Conservation (phyloP, 2,113 vertebrate genomes). For the Xiphias gladius region DNA sequence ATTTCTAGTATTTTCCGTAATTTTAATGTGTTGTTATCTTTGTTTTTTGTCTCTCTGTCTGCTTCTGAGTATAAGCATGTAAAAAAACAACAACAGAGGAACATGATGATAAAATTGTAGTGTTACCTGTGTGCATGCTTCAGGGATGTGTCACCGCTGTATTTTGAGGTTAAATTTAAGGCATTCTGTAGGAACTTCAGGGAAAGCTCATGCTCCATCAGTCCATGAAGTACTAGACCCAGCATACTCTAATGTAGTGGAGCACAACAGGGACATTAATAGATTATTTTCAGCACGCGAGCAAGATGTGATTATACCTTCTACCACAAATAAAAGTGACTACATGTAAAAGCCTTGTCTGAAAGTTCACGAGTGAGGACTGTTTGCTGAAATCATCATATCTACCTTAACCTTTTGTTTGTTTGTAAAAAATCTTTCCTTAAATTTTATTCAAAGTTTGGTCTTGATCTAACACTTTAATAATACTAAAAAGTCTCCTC, state of each 20-base stretch:
- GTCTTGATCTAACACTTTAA: not conserved
- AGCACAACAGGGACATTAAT: constrained; percentile 21
- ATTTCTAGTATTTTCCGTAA: not conserved
- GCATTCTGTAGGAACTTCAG: constrained; percentile 93
- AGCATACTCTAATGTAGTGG: constrained; percentile 89
- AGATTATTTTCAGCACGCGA: not conserved
- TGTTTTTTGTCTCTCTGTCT: not conserved
- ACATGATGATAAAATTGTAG: not conserved
- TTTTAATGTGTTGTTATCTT: not conserved
- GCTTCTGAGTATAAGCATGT: not conserved
- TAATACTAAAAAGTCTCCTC: too few relatives aligned
- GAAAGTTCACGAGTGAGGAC: not conserved
- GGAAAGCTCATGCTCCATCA: constrained; percentile 93
- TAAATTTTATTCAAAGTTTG: not conserved
- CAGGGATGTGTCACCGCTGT: constrained; percentile 89
- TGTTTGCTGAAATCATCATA: not conserved
- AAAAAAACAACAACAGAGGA: constrained; percentile 8
- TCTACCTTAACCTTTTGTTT: not conserved
- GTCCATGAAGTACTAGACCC: constrained; percentile 90
- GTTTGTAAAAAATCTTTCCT: not conserved
- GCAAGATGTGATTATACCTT: not conserved
- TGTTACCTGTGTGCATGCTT: constrained; percentile 92
- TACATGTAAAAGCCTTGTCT: not conserved
- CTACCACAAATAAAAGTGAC: not conserved
- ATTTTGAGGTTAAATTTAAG: constrained; percentile 89